These are phyloP conservation scores for Agapornis roseicollis DNA, from an alignment of 2,113 vertebrate species.

Conservation along the genomic window DNA sequence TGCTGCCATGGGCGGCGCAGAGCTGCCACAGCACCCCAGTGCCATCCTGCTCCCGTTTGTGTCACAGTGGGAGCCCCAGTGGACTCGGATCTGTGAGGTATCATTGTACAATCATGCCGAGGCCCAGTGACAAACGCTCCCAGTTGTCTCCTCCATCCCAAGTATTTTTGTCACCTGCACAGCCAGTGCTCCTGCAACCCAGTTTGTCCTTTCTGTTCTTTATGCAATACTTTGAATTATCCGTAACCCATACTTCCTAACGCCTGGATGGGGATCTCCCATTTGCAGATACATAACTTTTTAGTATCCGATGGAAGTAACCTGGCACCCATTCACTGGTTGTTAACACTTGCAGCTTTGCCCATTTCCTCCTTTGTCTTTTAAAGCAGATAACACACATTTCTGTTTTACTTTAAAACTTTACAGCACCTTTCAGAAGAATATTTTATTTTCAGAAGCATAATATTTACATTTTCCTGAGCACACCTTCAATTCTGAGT, in stretches of 20 bases:
- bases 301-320: neutral
- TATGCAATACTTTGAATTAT: neutral
- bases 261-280: neutral
- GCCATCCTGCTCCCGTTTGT: neutral
- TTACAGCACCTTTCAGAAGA: neutral
- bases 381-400: neutral
- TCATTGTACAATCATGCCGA: fast-evolving
- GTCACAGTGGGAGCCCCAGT: fast-evolving
- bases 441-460: neutral
- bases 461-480: neutral
- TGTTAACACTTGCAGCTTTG: neutral
- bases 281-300: neutral
- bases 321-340: neutral
- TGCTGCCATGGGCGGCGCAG: fast-evolving
- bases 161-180: neutral
- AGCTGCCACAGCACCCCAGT: fast-evolving
- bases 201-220: neutral
- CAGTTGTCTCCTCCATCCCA: neutral
- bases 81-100: fast-evolving
- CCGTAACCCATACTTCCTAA: neutral
- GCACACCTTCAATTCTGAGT: neutral
- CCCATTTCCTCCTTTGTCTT: neutral
- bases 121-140: fast-evolving
- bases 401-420: neutral
- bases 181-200: neutral